Evolutionary conservation across 2,888 invertebrate species (phyloP).

Genomic region (Panzeria rudis): DNA sequence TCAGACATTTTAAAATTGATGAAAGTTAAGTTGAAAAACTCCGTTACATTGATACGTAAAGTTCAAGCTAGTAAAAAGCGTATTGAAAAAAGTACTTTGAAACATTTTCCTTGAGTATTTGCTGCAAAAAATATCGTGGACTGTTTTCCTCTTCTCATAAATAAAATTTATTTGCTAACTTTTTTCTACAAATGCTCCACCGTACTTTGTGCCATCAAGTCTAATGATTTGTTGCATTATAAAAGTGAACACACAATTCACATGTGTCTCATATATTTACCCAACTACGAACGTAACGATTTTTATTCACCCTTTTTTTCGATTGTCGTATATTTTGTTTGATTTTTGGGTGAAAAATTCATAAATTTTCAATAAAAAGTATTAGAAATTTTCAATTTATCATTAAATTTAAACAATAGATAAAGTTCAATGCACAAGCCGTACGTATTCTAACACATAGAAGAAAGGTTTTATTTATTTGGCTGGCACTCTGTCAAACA

Average conservation of each 20-base stretch:
- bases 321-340: constrained; percentile 14
- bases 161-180: too few species aligned
- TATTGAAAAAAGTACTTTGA: too few species aligned
- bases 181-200: constrained; percentile 19
- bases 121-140: too few species aligned
- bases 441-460: neutral
- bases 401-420: constrained; percentile 66
- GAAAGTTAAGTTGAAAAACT: too few species aligned
- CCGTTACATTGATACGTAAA: too few species aligned
- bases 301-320: constrained; percentile 62
- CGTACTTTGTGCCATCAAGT: constrained; percentile 46
- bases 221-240: constrained; percentile 72
- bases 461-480: constrained; percentile 1
- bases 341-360: constrained; percentile 76
- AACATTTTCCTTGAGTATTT: too few species aligned
- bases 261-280: constrained; percentile 39
- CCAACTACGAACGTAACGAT: constrained; percentile 42
- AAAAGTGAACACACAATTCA: constrained; percentile 2
- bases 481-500: neutral
- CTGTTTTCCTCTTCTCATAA: too few species aligned
- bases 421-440: constrained; percentile 47
- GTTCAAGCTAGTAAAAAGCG: too few species aligned
- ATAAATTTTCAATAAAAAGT: constrained; percentile 77
- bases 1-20: too few species aligned
- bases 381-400: constrained; percentile 75